A percentile compares a stretch with the other conserved stretches of the same genome.
Conservation (phyloP, 1,140 invertebrate species). For the Bicyclus anynana region DNA sequence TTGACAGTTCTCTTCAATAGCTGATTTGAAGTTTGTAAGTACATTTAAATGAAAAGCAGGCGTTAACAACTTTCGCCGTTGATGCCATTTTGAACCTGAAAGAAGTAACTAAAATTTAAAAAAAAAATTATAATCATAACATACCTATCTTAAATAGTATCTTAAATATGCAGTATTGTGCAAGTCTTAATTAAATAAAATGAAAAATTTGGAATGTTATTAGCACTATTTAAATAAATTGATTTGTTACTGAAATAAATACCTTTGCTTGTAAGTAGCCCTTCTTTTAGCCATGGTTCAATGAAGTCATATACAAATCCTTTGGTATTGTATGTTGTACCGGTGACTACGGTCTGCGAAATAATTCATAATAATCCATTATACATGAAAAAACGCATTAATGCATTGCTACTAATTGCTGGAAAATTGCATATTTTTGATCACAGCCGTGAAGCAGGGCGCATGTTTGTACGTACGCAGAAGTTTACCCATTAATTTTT, state of each 20-base stretch:
- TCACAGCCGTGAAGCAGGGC: no score
- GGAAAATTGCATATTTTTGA: no score
- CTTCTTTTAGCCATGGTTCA: slow-evolving; percentile 17
- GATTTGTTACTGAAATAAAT: background rate
- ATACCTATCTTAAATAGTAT: no score
- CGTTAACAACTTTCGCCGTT: slow-evolving; percentile 88
- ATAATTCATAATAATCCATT: background rate
- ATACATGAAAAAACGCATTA: no score
- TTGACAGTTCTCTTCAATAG: slow-evolving; percentile 66
- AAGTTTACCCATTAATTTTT: no score
- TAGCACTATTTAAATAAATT: no score
- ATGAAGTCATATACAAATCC: slow-evolving; percentile 79
- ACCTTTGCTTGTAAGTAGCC: slow-evolving; percentile 22
- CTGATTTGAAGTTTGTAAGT: slow-evolving; percentile 85
- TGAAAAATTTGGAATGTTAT: background rate
- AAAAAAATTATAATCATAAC: background rate
- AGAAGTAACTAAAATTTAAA: no score
- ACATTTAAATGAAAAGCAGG: slow-evolving; percentile 95
- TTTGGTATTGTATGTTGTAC: slow-evolving; percentile 80
- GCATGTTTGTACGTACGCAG: no score
- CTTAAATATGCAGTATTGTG: no score
- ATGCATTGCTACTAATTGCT: no score
- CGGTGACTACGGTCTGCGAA: slow-evolving; percentile 33
- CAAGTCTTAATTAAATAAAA: background rate
- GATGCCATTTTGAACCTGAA: slow-evolving; percentile 88